Conservation (phyloP, 2,113 vertebrate genomes). For the Xenopus borealis region DNA sequence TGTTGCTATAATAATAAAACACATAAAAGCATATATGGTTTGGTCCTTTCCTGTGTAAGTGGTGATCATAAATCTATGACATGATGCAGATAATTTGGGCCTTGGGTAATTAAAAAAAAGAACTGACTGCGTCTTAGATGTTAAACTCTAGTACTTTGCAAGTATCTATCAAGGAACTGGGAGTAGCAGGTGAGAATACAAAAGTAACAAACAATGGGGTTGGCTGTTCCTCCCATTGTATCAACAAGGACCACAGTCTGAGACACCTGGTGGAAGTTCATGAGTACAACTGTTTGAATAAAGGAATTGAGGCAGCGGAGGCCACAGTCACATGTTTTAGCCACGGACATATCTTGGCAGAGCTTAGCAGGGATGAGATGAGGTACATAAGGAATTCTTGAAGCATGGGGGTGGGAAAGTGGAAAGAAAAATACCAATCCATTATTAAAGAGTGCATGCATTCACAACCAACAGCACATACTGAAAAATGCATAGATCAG, state of each 20-base stretch:
- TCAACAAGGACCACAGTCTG: slow-evolving; percentile 93
- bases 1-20: too few relatives aligned
- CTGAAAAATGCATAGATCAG: too few relatives aligned
- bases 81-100: too few relatives aligned
- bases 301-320: slow-evolving; percentile 75
- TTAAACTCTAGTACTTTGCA: slow-evolving; percentile 65
- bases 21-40: too few relatives aligned
- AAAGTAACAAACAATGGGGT: slow-evolving; percentile 82
- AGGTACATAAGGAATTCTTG: slow-evolving; percentile 76
- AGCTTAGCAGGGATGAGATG: slow-evolving; percentile 82
- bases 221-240: slow-evolving; percentile 88
- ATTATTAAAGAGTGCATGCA: too few relatives aligned
- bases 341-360: slow-evolving; percentile 81
- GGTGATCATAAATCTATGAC: too few relatives aligned
- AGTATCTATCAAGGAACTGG: slow-evolving; percentile 76
- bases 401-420: neutral
- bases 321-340: slow-evolving; percentile 81
- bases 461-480: too few relatives aligned
- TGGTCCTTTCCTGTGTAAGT: too few relatives aligned
- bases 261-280: slow-evolving; percentile 89
- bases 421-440: too few relatives aligned
- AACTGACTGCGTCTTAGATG: too few relatives aligned
- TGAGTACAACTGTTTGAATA: slow-evolving; percentile 78
- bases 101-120: too few relatives aligned
- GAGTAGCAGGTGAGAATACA: slow-evolving; percentile 90